Evolutionary conservation across 2,113 vertebrate genomes (phyloP).

Genomic region (Gnathonemus echidnorhynchus): DNA sequence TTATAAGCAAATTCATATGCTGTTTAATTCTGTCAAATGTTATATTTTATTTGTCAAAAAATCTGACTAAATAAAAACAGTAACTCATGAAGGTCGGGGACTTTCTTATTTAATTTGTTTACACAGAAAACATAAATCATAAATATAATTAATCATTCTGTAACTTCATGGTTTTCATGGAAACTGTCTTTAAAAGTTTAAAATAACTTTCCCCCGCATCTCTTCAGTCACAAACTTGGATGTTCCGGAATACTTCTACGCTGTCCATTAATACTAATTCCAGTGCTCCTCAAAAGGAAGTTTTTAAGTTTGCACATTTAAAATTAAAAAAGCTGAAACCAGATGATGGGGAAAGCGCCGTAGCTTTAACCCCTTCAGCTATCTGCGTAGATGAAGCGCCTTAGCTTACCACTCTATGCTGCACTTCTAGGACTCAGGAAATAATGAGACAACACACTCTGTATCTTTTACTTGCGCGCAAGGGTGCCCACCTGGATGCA

Average conservation of each 20-base stretch:
- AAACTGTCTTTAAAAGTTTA: neutral
- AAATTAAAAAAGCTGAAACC: neutral
- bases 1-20: neutral
- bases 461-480: no score
- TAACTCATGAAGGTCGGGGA: neutral
- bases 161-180: neutral
- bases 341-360: no score
- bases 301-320: neutral
- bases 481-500: no score
- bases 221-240: neutral
- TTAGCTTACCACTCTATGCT: no score
- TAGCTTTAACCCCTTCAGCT: no score
- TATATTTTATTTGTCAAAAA: neutral
- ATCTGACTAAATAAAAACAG: neutral
- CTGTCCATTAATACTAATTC: neutral
- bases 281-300: neutral
- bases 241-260: neutral
- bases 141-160: neutral
- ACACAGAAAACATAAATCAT: neutral
- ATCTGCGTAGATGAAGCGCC: no score
- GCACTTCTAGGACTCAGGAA: no score
- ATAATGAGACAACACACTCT: no score
- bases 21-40: neutral
- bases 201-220: neutral
- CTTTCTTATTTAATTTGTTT: neutral